phyloP scores from a whole-genome alignment of 1,140 invertebrate species.

The Zaprionus africanus region DNA sequence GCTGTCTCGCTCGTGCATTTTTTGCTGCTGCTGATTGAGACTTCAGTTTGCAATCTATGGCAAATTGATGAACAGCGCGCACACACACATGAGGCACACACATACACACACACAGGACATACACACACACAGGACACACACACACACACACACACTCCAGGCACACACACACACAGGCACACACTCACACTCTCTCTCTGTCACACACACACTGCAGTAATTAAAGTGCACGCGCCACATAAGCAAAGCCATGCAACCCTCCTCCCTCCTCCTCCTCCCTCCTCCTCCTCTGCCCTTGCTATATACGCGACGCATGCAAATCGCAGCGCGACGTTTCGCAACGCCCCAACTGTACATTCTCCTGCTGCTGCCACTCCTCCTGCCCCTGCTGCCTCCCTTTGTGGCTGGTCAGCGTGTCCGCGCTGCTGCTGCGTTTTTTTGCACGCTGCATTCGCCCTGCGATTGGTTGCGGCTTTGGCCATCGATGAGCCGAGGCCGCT shows the following conservation, averaged over 20 bases:
- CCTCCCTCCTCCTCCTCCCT: no score
- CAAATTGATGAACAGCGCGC: constrained; percentile 76
- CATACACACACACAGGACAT: constrained; percentile 32
- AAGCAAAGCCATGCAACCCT: constrained; percentile 43
- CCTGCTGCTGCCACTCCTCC: not conserved
- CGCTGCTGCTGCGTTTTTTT: constrained; percentile 70
- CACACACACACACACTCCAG: not conserved
- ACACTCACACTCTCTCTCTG: not conserved
- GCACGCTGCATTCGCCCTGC: constrained; percentile 74
- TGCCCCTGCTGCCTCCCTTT: constrained; percentile 11
- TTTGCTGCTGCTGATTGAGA: constrained; percentile 65
- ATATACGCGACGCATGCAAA: constrained; percentile 71
- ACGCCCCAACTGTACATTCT: not conserved
- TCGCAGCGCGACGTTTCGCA: constrained; percentile 50
- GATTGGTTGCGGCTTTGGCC: constrained; percentile 69
- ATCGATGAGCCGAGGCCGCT: constrained; percentile 56
- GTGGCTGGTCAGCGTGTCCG: constrained; percentile 68
- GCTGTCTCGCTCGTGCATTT: constrained; percentile 37
- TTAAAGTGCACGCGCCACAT: constrained; percentile 79
- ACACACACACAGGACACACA: constrained; percentile 3
- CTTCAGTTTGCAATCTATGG: constrained; percentile 77
- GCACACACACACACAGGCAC: constrained; percentile 26
- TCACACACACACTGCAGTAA: constrained; percentile 64
- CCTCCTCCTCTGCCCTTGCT: not conserved
- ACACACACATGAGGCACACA: constrained; percentile 27